These are phyloP conservation scores for Brachionus koreanus DNA, from an alignment of 1,140 invertebrate species.

Conservation along the genomic window DNA sequence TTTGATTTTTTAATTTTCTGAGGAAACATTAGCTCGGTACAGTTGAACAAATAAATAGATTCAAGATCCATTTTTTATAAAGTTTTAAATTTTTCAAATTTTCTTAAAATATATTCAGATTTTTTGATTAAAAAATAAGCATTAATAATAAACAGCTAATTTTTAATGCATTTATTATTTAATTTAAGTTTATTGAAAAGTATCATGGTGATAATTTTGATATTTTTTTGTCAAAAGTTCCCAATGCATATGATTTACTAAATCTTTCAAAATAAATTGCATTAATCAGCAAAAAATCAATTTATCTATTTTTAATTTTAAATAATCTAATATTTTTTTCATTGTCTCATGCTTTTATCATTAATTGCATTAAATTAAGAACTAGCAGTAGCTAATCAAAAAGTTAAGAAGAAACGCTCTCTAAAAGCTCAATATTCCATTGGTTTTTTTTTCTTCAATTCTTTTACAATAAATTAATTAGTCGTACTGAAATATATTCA, in stretches of 20 bases:
- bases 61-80: too few species aligned
- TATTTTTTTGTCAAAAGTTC: too few species aligned
- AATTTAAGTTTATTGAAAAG: too few species aligned
- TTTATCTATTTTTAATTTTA: background rate
- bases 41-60: too few species aligned
- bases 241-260: background rate
- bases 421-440: background rate
- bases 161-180: too few species aligned
- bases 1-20: too few species aligned
- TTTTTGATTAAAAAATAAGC: too few species aligned
- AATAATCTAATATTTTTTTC: background rate
- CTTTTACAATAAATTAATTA: conserved; percentile 37
- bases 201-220: too few species aligned
- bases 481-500: background rate
- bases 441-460: background rate
- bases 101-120: too few species aligned
- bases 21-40: too few species aligned
- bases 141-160: too few species aligned
- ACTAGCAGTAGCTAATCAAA: background rate
- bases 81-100: too few species aligned
- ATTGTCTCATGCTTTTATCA: background rate
- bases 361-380: conserved; percentile 38
- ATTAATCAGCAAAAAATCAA: background rate
- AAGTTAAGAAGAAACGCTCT: background rate
- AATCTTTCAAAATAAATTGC: background rate